A percentile compares a stretch with the other conserved stretches of the same genome.
Evolutionary conservation across 2,888 invertebrate species (phyloP).

Genomic region (Coenonympha glycerion): DNA sequence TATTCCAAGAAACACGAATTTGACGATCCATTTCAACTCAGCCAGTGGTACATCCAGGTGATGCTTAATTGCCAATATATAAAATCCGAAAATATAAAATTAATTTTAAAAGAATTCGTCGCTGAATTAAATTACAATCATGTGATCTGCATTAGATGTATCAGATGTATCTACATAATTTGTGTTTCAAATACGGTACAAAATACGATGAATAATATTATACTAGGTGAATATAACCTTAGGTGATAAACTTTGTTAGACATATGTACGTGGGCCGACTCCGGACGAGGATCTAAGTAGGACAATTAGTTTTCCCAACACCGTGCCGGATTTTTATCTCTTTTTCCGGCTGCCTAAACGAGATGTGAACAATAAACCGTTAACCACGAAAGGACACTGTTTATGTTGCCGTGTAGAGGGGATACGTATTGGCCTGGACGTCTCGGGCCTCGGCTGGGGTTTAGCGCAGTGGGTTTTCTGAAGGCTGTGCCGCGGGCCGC

Average conservation of each 20-base stretch:
- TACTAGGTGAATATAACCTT: no score
- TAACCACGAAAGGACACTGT: slow-evolving; percentile 51
- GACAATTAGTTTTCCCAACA: slow-evolving; percentile 57
- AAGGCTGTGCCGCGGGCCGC: slow-evolving; percentile 75
- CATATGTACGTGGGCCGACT: slow-evolving; percentile 27
- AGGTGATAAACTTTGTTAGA: slow-evolving; percentile 4
- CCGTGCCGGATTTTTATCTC: slow-evolving; percentile 36
- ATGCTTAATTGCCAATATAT: slow-evolving; percentile 1
- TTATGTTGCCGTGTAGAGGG: slow-evolving; percentile 42
- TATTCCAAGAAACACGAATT: slow-evolving; percentile 2
- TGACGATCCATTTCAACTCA: slow-evolving; percentile 5
- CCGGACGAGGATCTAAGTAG: slow-evolving; percentile 25
- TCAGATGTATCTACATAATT: no score
- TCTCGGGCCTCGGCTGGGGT: slow-evolving; percentile 53
- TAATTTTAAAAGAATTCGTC: slow-evolving; percentile 3
- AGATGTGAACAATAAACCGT: slow-evolving; percentile 55
- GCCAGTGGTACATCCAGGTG: neutral
- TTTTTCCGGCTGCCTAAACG: slow-evolving; percentile 40
- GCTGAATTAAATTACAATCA: neutral
- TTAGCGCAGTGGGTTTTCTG: slow-evolving; percentile 72
- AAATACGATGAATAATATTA: neutral
- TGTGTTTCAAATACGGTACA: neutral
- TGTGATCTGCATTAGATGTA: neutral
- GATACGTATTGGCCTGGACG: slow-evolving; percentile 58
- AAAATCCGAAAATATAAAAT: slow-evolving; percentile 1